Percentiles rank a stretch among this genome's conserved stretches.
Conservation (phyloP, 2,113 vertebrate genomes). For the Cinclus cinclus region DNA sequence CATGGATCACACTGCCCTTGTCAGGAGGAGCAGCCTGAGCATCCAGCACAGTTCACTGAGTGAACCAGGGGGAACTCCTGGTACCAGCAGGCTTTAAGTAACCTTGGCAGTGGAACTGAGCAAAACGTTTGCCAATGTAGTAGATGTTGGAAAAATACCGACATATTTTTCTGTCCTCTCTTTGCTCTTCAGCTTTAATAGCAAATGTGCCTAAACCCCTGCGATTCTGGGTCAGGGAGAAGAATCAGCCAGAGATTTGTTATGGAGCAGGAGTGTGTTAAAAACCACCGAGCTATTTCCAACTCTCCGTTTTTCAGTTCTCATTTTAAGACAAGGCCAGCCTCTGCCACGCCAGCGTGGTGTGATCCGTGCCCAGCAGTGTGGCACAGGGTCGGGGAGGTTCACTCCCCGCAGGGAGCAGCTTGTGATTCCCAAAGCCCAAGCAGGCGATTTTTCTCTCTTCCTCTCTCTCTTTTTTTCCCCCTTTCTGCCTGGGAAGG, state of each 20-base stretch:
- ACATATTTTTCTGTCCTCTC: neutral
- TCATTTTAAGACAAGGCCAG: neutral
- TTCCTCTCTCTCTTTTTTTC: neutral
- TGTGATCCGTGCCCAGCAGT: neutral
- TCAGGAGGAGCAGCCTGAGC: fast-evolving
- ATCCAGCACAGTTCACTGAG: neutral
- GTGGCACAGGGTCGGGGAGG: neutral
- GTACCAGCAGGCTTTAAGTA: neutral
- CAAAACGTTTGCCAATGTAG: neutral
- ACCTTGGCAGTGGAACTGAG: neutral
- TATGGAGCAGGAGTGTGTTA: neutral
- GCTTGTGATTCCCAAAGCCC: neutral
- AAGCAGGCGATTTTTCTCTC: neutral
- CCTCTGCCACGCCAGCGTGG: neutral
- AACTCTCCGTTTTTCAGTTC: neutral
- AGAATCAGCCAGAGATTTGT: neutral
- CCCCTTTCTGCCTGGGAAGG: constrained; percentile 26
- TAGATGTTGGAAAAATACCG: neutral
- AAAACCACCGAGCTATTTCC: neutral
- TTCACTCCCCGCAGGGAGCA: neutral
- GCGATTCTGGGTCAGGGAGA: neutral
- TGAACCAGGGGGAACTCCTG: neutral
- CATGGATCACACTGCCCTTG: fast-evolving
- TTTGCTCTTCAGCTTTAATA: neutral
- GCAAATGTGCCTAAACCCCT: neutral